Base-by-base conservation (phyloP, 2,888 invertebrate species). In the Sipha maydis region DNA sequence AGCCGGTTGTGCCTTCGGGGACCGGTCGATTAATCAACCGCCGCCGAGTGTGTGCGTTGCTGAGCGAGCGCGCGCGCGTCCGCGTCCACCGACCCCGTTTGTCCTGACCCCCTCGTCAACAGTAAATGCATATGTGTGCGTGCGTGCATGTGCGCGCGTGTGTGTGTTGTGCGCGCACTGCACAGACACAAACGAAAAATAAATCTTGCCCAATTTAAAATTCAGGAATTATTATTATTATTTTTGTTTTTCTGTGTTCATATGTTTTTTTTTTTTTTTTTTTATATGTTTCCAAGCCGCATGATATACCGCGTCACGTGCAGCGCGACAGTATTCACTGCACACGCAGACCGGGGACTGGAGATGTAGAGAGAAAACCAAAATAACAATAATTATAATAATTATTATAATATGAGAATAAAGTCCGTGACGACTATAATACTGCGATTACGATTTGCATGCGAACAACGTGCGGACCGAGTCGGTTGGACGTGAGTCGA, bases 1-100 rank as follows among this genome's bases (percentile, higher is more conserved):
- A 88, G 80, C 76, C 88, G 82, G 88, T 88, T 80, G 88, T 82
- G 88, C 80, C 76, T 61, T 80, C 76, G 82, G 48, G 82, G 80
- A 88, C 88, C 79, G 86, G 88, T 88, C 88, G 88, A 88, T 88
- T 88, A 88, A 88, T 88, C 88, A 88, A 88, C 88, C 80, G 75
- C 67, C 75, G 73, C 56, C 71, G 38, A 11, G 76, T 75, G 76
- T 25, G 61, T 54, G 56, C 56, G 31, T 38, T n/a, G 31, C 54
- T 31, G 69, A 69, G 83, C 28, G 41, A 34, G 34, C 48, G 84
- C 56, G 56, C 86, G 85, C 56, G 79, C 56, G 75, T 71, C 34
- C 75, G 25, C 76, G 77, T 28, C 73, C n/a, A 41, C 56, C 56
- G 76, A 56, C 41, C 21, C 19, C 38, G 75, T 61, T 38, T 67